Conservation (phyloP, 2,113 vertebrate species). For the Megaceryle maxima region DNA sequence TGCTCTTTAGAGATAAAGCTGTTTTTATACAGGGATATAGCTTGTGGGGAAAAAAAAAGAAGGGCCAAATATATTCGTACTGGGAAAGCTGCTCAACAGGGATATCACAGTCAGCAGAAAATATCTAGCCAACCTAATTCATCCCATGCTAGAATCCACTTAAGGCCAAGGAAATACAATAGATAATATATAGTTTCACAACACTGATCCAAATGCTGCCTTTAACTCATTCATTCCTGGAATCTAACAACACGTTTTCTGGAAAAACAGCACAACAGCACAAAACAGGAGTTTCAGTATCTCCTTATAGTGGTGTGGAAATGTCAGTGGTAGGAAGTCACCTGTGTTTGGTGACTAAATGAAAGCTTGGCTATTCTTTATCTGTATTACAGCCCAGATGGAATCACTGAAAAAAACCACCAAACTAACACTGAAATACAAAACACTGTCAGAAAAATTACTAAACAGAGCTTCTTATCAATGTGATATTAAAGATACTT, state of each 20-base stretch:
- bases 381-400: background rate
- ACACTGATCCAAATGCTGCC: slow-evolving; percentile 22
- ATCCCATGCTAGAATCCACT: slow-evolving; percentile 55
- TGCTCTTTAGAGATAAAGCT: slow-evolving; percentile 87
- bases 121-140: slow-evolving; percentile 62
- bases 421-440: background rate
- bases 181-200: slow-evolving; percentile 54
- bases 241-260: background rate
- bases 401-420: background rate
- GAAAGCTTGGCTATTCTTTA: background rate
- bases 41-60: slow-evolving; percentile 69
- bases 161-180: slow-evolving; percentile 67
- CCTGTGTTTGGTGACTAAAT: background rate
- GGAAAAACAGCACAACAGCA: background rate
- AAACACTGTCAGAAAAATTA: background rate
- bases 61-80: slow-evolving; percentile 75
- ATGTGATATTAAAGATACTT: background rate
- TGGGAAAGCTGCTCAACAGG: slow-evolving; percentile 75
- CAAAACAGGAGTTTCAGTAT: background rate
- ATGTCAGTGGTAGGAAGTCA: background rate
- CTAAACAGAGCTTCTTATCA: background rate
- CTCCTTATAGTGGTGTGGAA: background rate
- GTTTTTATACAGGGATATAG: slow-evolving; percentile 75
- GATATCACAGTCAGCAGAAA: slow-evolving; percentile 77
- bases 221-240: slow-evolving; percentile 68